These are phyloP conservation scores for Falco rusticolus DNA, from an alignment of 2,797 vertebrate species.

Conservation along the genomic window DNA sequence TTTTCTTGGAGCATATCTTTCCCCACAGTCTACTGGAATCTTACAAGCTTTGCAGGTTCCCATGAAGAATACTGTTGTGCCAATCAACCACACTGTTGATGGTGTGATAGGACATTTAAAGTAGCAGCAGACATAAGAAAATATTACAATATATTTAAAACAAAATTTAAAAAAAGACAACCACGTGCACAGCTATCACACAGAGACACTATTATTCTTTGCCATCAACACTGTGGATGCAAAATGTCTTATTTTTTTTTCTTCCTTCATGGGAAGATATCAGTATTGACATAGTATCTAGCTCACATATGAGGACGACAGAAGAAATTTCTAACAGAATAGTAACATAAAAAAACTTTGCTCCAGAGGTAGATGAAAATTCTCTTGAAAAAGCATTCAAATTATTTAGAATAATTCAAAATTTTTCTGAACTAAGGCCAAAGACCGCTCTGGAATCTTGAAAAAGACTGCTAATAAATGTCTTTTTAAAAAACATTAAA, in stretches of 20 bases:
- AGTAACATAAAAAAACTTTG: background rate
- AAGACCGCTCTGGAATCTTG: background rate
- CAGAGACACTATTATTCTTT: background rate
- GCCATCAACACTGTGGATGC: background rate
- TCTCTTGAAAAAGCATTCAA: background rate
- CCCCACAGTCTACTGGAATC: constrained; percentile 40
- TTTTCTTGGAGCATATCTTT: constrained; percentile 45
- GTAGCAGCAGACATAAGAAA: constrained; percentile 15
- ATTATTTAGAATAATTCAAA: background rate
- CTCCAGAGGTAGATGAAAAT: background rate
- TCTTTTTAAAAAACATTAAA: background rate
- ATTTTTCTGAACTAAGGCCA: background rate
- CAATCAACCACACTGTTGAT: constrained; percentile 36
- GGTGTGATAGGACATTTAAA: constrained; percentile 43
- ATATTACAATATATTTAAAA: constrained; percentile 9
- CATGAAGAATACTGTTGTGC: constrained; percentile 43
- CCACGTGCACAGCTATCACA: background rate
- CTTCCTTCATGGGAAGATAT: background rate
- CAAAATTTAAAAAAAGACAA: background rate
- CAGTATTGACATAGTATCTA: background rate
- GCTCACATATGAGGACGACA: background rate
- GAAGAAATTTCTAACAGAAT: background rate
- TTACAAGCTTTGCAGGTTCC: constrained; percentile 45
- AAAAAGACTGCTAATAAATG: background rate
- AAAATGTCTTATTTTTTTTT: background rate